Conservation (phyloP, 2,888 invertebrate species). For the Trachelus iudaicus region DNA sequence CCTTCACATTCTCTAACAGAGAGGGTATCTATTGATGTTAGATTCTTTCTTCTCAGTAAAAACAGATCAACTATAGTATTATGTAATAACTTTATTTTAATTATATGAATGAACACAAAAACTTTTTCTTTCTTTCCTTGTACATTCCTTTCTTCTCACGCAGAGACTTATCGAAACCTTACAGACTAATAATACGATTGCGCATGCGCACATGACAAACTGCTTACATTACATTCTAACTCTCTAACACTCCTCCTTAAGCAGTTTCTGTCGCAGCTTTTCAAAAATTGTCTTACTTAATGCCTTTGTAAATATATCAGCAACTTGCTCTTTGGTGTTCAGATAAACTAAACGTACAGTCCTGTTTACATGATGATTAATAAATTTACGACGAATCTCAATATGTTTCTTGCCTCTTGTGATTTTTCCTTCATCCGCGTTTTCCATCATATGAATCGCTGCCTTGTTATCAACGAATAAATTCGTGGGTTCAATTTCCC, state of each 20-base stretch:
- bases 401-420: slow-evolving; percentile 49
- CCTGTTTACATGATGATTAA: slow-evolving; percentile 41
- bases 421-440: slow-evolving; percentile 41
- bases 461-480: slow-evolving; percentile 44
- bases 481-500: slow-evolving; percentile 29
- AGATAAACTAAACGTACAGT: slow-evolving; percentile 38
- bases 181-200: too few relatives aligned
- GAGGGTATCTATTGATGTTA: too few relatives aligned
- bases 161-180: not conserved
- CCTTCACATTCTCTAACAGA: too few relatives aligned
- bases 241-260: slow-evolving; percentile 38
- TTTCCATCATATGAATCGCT: slow-evolving; percentile 46
- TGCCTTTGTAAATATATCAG: slow-evolving; percentile 43
- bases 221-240: not conserved
- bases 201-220: too few relatives aligned
- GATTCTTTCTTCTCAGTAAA: too few relatives aligned
- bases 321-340: slow-evolving; percentile 38
- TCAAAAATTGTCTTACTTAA: slow-evolving; percentile 28
- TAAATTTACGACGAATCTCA: slow-evolving; percentile 44
- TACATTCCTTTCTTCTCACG: not conserved
- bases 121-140: not conserved
- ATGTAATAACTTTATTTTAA: slow-evolving; percentile 7
- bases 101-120: not conserved
- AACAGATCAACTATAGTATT: too few relatives aligned
- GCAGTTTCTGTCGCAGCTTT: slow-evolving; percentile 30